phyloP scores from a whole-genome alignment of 2,113 vertebrate species.

The Leucopsar rothschildi region DNA sequence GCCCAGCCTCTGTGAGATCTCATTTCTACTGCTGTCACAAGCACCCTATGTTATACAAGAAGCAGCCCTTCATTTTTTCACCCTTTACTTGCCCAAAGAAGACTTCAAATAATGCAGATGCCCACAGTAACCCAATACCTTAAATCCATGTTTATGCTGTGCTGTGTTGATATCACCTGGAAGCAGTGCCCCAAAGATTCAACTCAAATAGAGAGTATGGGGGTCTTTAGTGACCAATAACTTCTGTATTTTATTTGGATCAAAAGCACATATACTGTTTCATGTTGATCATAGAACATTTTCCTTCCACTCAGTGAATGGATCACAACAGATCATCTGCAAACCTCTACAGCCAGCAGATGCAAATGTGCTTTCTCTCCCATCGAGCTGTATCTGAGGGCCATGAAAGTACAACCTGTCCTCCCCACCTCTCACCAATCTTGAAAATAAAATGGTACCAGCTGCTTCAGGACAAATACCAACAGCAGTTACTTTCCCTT shows the following conservation, averaged over 20 bases:
- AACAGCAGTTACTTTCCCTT: background rate
- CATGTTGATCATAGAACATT: background rate
- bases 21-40: background rate
- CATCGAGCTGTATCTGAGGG: background rate
- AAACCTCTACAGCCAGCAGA: background rate
- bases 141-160: background rate
- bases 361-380: background rate
- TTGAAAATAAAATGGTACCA: background rate
- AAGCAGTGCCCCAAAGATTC: fast-evolving
- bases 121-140: background rate
- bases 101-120: background rate
- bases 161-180: fast-evolving
- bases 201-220: background rate
- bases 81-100: background rate
- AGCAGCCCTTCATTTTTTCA: background rate
- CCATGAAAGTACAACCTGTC: background rate
- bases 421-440: background rate
- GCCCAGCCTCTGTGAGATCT: background rate
- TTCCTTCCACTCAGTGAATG: background rate
- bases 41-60: fast-evolving
- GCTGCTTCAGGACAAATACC: background rate
- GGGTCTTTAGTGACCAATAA: background rate
- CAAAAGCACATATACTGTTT: background rate
- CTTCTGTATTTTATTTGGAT: background rate
- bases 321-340: slow-evolving; percentile 13